Conservation (phyloP, 2,113 vertebrate genomes). For the Oncorhynchus masou region DNA sequence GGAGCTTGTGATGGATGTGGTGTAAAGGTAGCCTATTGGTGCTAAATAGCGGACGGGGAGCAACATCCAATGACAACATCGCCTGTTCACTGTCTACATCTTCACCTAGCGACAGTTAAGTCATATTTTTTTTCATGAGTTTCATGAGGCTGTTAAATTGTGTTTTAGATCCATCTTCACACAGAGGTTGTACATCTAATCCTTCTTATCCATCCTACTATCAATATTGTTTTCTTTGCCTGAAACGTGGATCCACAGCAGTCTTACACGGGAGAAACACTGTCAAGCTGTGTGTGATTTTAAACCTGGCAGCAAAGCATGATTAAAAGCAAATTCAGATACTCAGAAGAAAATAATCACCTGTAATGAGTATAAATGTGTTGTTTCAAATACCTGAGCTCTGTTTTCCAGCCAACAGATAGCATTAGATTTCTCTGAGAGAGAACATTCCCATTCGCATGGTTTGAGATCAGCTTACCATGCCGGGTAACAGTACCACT, state of each 20-base stretch:
- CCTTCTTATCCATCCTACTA: background rate
- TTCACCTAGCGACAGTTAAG: too few species aligned
- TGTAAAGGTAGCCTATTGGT: too few species aligned
- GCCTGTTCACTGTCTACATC: too few species aligned
- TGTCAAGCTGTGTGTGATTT: background rate
- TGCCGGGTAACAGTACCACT: too few species aligned
- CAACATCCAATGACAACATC: too few species aligned
- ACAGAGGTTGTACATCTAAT: too few species aligned
- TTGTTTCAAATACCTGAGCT: too few species aligned
- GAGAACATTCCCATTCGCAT: background rate
- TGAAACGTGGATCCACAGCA: background rate
- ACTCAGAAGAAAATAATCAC: background rate
- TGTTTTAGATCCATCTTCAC: too few species aligned
- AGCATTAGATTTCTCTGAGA: background rate
- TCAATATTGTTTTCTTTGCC: background rate
- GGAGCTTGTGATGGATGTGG: too few species aligned
- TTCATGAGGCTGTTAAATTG: too few species aligned
- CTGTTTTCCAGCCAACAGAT: background rate
- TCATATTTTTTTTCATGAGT: too few species aligned
- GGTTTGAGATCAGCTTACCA: background rate
- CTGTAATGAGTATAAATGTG: background rate
- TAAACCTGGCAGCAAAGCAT: background rate
- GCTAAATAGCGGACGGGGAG: too few species aligned
- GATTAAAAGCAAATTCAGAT: background rate
- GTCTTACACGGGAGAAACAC: background rate